A percentile compares a stretch with the other conserved stretches of the same genome.
Evolutionary conservation across 2,888 invertebrate species (phyloP).

Genomic region (Leptinotarsa juncta): DNA sequence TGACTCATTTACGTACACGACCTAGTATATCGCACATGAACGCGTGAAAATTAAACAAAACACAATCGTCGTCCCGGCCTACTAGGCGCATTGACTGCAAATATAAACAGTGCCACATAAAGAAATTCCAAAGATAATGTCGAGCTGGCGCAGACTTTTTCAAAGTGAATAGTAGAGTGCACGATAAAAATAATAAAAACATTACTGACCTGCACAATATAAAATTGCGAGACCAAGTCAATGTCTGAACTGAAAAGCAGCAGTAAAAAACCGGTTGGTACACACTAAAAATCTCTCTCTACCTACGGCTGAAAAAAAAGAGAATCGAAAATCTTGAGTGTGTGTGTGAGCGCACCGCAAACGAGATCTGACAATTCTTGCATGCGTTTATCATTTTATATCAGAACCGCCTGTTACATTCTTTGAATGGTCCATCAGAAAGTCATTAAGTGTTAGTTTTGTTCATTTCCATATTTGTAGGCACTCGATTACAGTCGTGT

Average conservation of each 20-base stretch:
- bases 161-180: slow-evolving; percentile 56
- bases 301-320: slow-evolving; percentile 57
- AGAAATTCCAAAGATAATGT: slow-evolving; percentile 47
- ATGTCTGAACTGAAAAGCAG: slow-evolving; percentile 59
- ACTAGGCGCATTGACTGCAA: slow-evolving; percentile 46
- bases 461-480: not conserved
- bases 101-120: slow-evolving; percentile 47
- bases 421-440: slow-evolving; percentile 15
- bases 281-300: slow-evolving; percentile 56
- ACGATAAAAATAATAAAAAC: slow-evolving; percentile 65
- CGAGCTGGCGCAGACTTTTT: slow-evolving; percentile 54
- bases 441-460: slow-evolving; percentile 2
- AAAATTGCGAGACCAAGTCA: slow-evolving; percentile 60
- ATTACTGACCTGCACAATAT: slow-evolving; percentile 65
- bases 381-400: slow-evolving; percentile 46
- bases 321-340: slow-evolving; percentile 53
- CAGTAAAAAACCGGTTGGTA: slow-evolving; percentile 63
- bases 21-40: slow-evolving; percentile 38
- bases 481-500: not conserved
- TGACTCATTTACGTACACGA: slow-evolving; percentile 39
- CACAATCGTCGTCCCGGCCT: slow-evolving; percentile 34
- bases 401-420: slow-evolving; percentile 33
- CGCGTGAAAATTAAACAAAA: slow-evolving; percentile 45
- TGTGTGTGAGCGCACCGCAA: slow-evolving; percentile 47
- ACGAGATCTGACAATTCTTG: slow-evolving; percentile 45